phyloP scores from a whole-genome alignment of 2,113 vertebrate genomes.

The Glaucidium brasilianum region DNA sequence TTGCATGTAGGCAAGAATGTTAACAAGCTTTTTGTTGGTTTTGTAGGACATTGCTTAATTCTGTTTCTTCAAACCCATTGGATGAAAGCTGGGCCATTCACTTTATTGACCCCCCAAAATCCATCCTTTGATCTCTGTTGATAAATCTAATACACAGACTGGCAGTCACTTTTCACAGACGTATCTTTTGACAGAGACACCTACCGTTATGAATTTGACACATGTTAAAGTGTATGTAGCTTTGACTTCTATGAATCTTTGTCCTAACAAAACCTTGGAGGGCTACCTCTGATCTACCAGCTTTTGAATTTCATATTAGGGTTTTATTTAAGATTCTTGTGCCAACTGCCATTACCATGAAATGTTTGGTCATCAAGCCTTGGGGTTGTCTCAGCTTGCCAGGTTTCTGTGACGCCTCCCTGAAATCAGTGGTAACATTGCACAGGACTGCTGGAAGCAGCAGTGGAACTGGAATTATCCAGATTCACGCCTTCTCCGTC shows the following conservation, averaged over 20 bases:
- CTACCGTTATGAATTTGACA: not conserved
- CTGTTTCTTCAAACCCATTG: not conserved
- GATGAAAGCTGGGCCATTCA: not conserved
- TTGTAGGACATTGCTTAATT: not conserved
- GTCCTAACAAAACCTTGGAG: not conserved
- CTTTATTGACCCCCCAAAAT: not conserved
- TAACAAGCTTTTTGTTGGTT: not conserved
- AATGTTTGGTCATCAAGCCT: not conserved
- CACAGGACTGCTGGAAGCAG: not conserved
- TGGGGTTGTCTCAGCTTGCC: not conserved
- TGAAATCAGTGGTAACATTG: fast-evolving
- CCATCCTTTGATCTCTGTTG: not conserved
- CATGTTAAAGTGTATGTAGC: not conserved
- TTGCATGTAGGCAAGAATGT: not conserved
- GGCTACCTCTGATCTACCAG: not conserved
- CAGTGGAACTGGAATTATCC: not conserved
- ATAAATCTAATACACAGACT: not conserved
- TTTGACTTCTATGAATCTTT: not conserved
- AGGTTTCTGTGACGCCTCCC: not conserved
- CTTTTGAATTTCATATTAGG: not conserved
- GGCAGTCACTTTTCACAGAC: not conserved
- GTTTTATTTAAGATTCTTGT: not conserved
- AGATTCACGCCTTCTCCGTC: fast-evolving
- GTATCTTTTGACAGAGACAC: not conserved
- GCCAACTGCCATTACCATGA: not conserved